Percentiles rank a stretch among this genome's conserved stretches.
These are phyloP conservation scores for Xestia sexstrigata DNA, from an alignment of 2,888 invertebrate genomes.

Conservation along the genomic window DNA sequence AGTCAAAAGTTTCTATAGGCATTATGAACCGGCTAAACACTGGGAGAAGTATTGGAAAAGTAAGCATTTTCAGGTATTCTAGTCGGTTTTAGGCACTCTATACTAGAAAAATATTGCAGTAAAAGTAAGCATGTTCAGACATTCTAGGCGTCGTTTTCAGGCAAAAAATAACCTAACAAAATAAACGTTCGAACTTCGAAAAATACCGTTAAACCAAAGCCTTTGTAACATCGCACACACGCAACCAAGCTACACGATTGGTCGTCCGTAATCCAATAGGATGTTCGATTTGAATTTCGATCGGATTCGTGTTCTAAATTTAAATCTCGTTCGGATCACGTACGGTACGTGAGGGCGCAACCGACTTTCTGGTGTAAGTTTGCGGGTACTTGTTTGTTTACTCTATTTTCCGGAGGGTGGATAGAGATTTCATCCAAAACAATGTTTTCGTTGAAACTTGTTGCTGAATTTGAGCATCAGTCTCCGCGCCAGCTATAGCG, in stretches of 20 bases:
- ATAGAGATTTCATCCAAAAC: conserved; percentile 18
- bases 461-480: conserved; percentile 23
- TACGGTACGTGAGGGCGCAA: conserved; percentile 65
- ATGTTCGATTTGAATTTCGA: conserved; percentile 68
- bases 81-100: not conserved
- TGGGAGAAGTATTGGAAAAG: no score
- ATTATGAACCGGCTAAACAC: no score
- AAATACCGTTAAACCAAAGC: conserved; percentile 59
- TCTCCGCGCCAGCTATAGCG: not conserved
- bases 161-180: conserved; percentile 24
- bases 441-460: conserved; percentile 33
- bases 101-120: not conserved
- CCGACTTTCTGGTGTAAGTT: conserved; percentile 58
- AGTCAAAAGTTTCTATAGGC: no score
- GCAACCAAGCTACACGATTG: conserved; percentile 58
- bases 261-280: conserved; percentile 65
- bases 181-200: conserved; percentile 45
- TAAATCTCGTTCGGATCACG: conserved; percentile 69
- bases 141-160: not conserved
- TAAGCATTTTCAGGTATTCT: not conserved
- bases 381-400: conserved; percentile 54
- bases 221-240: conserved; percentile 57
- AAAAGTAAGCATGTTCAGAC: not conserved
- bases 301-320: conserved; percentile 69
- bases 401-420: conserved; percentile 15